Base-by-base conservation (phyloP, 2,797 vertebrate species). In the Microctenopoma lineatum region DNA sequence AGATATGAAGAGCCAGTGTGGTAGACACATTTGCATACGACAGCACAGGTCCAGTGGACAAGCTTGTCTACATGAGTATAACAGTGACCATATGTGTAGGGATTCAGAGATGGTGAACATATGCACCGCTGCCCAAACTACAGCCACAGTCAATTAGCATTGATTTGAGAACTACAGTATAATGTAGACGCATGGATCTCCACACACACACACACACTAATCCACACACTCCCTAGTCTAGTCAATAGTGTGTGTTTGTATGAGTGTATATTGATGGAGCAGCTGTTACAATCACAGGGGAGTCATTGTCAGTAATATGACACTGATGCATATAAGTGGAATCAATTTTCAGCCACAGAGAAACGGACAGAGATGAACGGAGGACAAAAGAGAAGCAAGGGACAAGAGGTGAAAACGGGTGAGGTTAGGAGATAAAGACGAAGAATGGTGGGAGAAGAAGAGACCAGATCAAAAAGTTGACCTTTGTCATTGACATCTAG, bases 241-340 rank as follows among this genome's bases (percentile, higher is more conserved):
- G 59, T 54, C 66, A 48, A 60, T 58, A 45, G 39, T 62, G 39
- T 73, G 57, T 65, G 52, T 76, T 26, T 59, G 62, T 66, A 39
- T 73, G 55, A 77, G 73, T 71, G 68, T 60, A 59, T 79, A 79
- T 65, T 69, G 74, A 79, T 47, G 59, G 47, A 70, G 69, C 84
- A 79, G 80, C 80, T 83, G 79, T 71, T 77, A 26, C 12, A 55
- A 53, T 70, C 72, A 67, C 45, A 10, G 2, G 67, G 73, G 79
- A 81, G 56, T 66, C 84, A 73, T 62, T 62, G 70, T 76, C 75
- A 75, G 75, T 77, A 73, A 66, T 47, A 62, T 4, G n/a, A 71
- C 67, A 67, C 58, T 42, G 52, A 15, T 0, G 15, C 42, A 66
- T 57, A 41, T 16, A 42, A 54, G 60, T 67, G 34, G 60, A 41